phyloP scores from a whole-genome alignment of 2,113 vertebrate species.

The Phocoena phocoena region DNA sequence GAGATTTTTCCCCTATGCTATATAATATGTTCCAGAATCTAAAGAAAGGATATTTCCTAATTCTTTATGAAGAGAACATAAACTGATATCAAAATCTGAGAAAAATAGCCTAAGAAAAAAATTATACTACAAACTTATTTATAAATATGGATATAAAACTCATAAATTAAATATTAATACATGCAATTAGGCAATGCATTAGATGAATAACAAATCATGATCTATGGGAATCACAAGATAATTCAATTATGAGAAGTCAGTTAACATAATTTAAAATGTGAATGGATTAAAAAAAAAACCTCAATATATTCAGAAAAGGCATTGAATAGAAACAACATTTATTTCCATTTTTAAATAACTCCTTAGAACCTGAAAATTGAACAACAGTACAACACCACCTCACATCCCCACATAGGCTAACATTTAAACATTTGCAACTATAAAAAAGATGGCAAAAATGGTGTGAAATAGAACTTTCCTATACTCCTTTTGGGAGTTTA shows the following conservation, averaged over 20 bases:
- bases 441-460: background rate
- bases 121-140: background rate
- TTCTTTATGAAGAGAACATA: background rate
- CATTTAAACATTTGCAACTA: slow-evolving; percentile 15
- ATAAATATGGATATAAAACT: background rate
- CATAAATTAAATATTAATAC: slow-evolving; percentile 20
- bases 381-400: background rate
- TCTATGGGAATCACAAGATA: background rate
- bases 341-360: slow-evolving; percentile 18
- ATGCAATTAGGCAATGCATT: background rate
- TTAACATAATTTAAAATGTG: slow-evolving; percentile 3
- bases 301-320: background rate
- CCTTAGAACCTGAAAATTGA: background rate
- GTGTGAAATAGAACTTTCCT: background rate
- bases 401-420: background rate
- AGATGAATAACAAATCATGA: background rate
- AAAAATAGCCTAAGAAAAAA: background rate
- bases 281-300: background rate
- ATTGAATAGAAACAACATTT: slow-evolving; percentile 43
- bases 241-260: background rate
- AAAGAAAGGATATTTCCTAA: background rate
- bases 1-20: background rate
- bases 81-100: background rate
- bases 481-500: background rate
- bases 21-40: background rate